Evolutionary conservation across 2,113 vertebrate species (phyloP).

Genomic region (Pluvianellus socialis): DNA sequence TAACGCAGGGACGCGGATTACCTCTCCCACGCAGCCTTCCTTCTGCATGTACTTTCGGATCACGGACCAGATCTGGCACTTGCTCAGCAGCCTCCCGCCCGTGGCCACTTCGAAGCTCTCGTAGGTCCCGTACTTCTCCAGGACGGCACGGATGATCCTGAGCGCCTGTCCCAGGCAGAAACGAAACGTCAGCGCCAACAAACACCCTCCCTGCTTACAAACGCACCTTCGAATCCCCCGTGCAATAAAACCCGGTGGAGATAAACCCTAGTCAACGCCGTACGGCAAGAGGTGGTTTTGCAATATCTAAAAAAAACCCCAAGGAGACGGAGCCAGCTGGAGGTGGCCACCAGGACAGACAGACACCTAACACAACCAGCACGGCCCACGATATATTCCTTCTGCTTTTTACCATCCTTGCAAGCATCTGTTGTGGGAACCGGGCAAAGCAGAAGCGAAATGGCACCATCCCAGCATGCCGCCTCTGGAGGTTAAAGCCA

Average conservation of each 20-base stretch:
- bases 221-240: background rate
- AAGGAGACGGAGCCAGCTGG: background rate
- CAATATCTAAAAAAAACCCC: background rate
- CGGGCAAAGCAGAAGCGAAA: background rate
- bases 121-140: slow-evolving; percentile 90
- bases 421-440: background rate
- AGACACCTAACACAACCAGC: background rate
- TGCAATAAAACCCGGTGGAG: background rate
- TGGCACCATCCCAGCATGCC: accelerated
- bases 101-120: slow-evolving; percentile 92
- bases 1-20: slow-evolving; percentile 34
- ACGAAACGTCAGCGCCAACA: background rate
- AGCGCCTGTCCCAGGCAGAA: slow-evolving; percentile 76
- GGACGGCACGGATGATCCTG: slow-evolving; percentile 88
- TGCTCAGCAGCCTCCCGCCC: slow-evolving; percentile 87
- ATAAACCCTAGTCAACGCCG: accelerated
- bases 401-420: background rate
- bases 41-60: slow-evolving; percentile 96
- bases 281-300: accelerated
- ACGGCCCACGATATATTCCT: accelerated
- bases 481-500: background rate
- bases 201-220: background rate
- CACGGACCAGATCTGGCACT: slow-evolving; percentile 91
- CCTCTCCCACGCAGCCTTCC: slow-evolving; percentile 94
- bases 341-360: background rate